A percentile compares a stretch with the other conserved stretches of the same genome.
Evolutionary conservation across 2,113 vertebrate species (phyloP).

Genomic region (Empidonax traillii): DNA sequence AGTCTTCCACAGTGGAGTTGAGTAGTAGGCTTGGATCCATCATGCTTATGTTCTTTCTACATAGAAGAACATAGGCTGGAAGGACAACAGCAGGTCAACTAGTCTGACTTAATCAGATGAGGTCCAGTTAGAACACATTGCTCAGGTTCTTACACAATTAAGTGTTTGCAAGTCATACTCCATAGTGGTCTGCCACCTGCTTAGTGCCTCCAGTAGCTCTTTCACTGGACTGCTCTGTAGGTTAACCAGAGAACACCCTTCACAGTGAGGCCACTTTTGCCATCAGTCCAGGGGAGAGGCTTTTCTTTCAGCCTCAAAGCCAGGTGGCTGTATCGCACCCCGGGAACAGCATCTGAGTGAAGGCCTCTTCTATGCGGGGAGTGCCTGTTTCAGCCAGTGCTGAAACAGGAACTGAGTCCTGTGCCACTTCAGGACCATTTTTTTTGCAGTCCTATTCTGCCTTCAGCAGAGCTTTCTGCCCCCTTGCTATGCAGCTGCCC

Average conservation of each 20-base stretch:
- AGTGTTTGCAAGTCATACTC: not conserved
- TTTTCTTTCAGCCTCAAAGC: not conserved
- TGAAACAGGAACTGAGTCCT: not conserved
- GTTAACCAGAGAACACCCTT: not conserved
- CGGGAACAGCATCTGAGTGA: not conserved
- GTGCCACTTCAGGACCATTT: not conserved
- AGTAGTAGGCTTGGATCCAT: not conserved
- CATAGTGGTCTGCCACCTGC: not conserved
- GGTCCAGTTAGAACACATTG: not conserved
- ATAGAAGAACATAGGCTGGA: accelerated
- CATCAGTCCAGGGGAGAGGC: not conserved
- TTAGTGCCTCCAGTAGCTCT: not conserved
- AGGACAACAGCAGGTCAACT: not conserved
- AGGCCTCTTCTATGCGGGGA: accelerated
- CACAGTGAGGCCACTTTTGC: not conserved
- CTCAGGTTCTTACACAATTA: not conserved
- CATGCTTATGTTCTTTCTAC: not conserved
- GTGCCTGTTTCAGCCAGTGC: not conserved
- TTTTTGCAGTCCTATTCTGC: not conserved
- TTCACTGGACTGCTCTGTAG: not conserved
- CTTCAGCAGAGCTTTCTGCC: not conserved
- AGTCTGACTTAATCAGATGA: not conserved
- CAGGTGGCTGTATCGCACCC: not conserved
- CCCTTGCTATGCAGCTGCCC: not conserved
- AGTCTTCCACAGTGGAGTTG: not conserved